phyloP scores from a whole-genome alignment of 2,888 invertebrate species.

The Polietes domitor region DNA sequence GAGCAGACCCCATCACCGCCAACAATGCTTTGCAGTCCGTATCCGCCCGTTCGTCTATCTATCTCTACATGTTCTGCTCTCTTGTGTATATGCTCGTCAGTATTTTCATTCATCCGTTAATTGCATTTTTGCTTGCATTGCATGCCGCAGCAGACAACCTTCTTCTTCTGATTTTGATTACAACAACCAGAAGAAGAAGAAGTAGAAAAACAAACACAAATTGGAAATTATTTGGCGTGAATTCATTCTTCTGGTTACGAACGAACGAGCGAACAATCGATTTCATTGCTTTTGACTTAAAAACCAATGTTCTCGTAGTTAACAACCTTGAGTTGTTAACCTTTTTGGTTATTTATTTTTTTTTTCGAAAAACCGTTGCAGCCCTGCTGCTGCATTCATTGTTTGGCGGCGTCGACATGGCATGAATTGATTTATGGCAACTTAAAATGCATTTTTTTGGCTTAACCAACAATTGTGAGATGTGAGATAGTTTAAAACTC shows the following conservation, averaged over 20 bases:
- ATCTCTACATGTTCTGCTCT: constrained; percentile 4
- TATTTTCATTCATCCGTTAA: constrained; percentile 61
- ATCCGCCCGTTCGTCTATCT: constrained; percentile 34
- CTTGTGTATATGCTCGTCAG: neutral
- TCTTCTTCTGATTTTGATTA: neutral
- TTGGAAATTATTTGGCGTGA: neutral
- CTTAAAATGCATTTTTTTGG: neutral
- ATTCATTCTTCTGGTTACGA: neutral
- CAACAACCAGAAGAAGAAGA: too few species aligned
- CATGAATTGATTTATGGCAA: constrained; percentile 23
- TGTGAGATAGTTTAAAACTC: neutral
- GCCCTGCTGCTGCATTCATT: neutral
- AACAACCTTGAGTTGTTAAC: constrained; percentile 62
- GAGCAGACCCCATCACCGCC: constrained; percentile 13
- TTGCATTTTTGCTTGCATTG: constrained; percentile 42
- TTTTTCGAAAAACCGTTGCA: neutral
- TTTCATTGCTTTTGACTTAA: constrained; percentile 9
- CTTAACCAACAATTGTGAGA: neutral
- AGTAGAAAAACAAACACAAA: constrained; percentile 16
- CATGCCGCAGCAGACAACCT: neutral
- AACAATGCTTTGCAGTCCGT: constrained; percentile 4
- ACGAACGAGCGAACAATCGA: neutral
- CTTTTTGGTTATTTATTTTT: constrained; percentile 56
- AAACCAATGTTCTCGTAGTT: constrained; percentile 33
- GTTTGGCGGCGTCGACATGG: neutral